Evolutionary conservation across 2,888 invertebrate genomes (phyloP), one percentile per base, ranked within the genome.

Genomic region (Nomada goodeniana): DNA sequence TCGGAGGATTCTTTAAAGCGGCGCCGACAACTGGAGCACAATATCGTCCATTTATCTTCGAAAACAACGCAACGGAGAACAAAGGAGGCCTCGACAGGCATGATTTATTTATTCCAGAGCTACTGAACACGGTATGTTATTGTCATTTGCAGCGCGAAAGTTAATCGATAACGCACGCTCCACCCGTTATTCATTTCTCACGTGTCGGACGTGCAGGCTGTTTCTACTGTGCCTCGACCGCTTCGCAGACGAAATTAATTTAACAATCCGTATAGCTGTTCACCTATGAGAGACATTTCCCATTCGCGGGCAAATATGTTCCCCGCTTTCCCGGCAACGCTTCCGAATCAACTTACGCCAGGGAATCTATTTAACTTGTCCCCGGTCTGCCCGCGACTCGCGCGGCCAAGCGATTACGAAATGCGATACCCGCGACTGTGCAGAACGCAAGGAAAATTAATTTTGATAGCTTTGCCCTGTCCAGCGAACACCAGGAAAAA

Each of bases 161-260:
- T 73, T 69, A 73, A 73, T 73, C 80, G 69, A 81, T 81, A 73
- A 81, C 50, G 52, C 65, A 59, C 69, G 55, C 74, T 47, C 59
- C 69, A 60, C 68, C 64, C 69, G 64, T 71, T 71, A 80, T 82
- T 70, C 70, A n/a, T 68, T 26, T 70, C 76, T 76, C 72, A 76
- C 81, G 52, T 76, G 72, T 69, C n/a, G 53, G 23, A 64, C 47
- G 59, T 64, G 61, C 47, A 64, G 64, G 65, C 68, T 74, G 55
- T 77, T 77, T 36, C 36, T 7, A 7, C 77, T 65, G 47, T 47
- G 47, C 47, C 47, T 13, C 47, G 47, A 15, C 47, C 47, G 10
- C 47, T 47, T 13, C 15, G 47, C 47, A 47, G 47, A 47, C 47
- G 13, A 36, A 36, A 36, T 36, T 36, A 36, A 36, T 36, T 36